Conservation (phyloP, 1,140 invertebrate species). For the Brachionus paranguensis region DNA sequence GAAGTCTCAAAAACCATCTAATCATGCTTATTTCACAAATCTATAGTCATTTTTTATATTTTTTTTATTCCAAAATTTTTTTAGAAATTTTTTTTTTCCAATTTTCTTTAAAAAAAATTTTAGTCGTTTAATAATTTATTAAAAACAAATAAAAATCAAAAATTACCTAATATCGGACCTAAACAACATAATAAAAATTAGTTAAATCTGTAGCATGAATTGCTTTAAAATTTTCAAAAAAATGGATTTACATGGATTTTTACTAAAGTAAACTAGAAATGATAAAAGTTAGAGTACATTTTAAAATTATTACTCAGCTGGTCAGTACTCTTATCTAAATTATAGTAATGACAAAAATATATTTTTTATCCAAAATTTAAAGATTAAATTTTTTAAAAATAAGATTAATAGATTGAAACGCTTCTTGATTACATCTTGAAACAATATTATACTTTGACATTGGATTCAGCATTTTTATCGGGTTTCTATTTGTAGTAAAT, state of each 20-base stretch:
- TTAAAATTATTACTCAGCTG: background rate
- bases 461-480: background rate
- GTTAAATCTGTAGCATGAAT: background rate
- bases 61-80: too few relatives aligned
- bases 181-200: background rate
- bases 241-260: background rate
- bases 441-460: background rate
- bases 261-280: background rate
- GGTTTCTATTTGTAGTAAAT: slow-evolving; percentile 21
- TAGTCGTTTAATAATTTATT: background rate
- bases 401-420: slow-evolving; percentile 12
- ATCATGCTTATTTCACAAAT: too few relatives aligned
- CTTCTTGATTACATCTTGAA: slow-evolving; percentile 22
- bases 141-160: background rate
- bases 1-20: too few relatives aligned
- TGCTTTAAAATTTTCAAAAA: background rate
- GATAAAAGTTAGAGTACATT: background rate
- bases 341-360: background rate
- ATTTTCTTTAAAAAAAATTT: background rate
- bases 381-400: slow-evolving; percentile 32
- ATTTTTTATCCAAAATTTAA: background rate
- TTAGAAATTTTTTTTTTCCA: too few relatives aligned
- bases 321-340: background rate
- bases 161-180: background rate
- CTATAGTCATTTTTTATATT: too few relatives aligned